Base-by-base conservation (phyloP, 2,113 vertebrate genomes). In the Thryonomys swinderianus region DNA sequence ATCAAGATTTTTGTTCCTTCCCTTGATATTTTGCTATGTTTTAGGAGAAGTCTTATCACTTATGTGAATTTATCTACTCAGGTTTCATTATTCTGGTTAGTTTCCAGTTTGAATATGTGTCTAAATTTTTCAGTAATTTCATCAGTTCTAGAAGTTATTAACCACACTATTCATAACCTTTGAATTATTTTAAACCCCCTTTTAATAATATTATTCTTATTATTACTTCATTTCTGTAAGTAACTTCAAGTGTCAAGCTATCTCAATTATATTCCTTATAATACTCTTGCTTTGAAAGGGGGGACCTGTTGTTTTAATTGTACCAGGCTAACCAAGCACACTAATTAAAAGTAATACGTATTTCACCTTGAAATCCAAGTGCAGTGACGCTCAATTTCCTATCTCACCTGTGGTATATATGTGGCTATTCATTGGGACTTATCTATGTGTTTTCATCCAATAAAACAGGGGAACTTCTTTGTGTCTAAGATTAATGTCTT, bases 71-170 rank as follows among this genome's bases (percentile, higher is more conserved):
- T 64, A 14, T 48, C 40, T n/a, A 14, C 51, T 90, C 40, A 45
- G 53, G 0, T 42, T 71, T 48, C 23, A 30, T 86, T 92, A 14
- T 76, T 92, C 62, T 59, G 61, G 30, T 76, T 69, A 95, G 73
- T 10, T 71, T 48, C 37, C 67, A 51, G 23, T 30, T 78, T n/a
- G 21, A 88, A 76, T 42, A 13, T 91, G 84, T 55, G 37, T 80
- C 18, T 67, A 84, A 91, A 67, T 25, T 94, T 80, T 85, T 85
- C n/a, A 87, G 37, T 71, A 83, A 94, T 83, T 76, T 69, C 12
- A 23, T 88, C 34, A 61, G 48, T 90, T 27, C 25, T 90, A 7
- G 59, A 66, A 76, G 34, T 45, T 85, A 37, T 67, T 85, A 94
- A 32, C 67, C 71, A 88, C 85, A 85, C 34, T 81, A 85, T 4